Evolutionary conservation across 2,797 vertebrate genomes (phyloP).

Genomic region (Rhinoraja longicauda): DNA sequence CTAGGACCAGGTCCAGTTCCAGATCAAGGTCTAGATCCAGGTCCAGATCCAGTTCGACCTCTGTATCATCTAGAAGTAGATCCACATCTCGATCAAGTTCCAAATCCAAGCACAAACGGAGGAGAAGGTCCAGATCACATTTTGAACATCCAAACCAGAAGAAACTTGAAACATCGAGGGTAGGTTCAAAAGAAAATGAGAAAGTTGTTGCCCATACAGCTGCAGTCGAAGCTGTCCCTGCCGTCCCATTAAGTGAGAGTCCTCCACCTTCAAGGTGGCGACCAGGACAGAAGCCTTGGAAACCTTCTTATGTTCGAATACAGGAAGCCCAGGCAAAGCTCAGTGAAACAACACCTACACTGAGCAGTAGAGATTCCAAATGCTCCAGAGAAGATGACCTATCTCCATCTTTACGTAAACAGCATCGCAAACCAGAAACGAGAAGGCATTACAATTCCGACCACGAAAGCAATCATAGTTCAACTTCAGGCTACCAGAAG

Average conservation of each 20-base stretch:
- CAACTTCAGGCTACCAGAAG: conserved; percentile 51
- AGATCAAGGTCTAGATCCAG: conserved; percentile 60
- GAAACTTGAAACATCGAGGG: conserved; percentile 57
- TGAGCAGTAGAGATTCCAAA: conserved; percentile 51
- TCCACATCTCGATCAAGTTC: conserved; percentile 54
- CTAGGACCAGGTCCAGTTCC: conserved; percentile 51
- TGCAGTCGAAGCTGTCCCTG: conserved; percentile 69
- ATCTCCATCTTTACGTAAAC: conserved; percentile 50
- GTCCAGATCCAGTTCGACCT: conserved; percentile 54
- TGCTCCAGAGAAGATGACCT: conserved; percentile 50
- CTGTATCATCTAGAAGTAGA: conserved; percentile 54
- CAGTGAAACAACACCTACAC: conserved; percentile 53
- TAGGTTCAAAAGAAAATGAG: conserved; percentile 56
- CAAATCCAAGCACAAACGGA: neutral
- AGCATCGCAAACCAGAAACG: conserved; percentile 54
- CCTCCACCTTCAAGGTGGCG: conserved; percentile 96
- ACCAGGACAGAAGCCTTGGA: conserved; percentile 96
- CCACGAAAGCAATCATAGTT: conserved; percentile 53
- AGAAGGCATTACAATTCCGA: conserved; percentile 57
- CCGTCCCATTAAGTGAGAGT: conserved; percentile 89
- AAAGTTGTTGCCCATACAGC: conserved; percentile 54
- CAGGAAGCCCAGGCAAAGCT: conserved; percentile 81
- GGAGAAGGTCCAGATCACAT: conserved; percentile 53
- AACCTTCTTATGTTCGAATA: conserved; percentile 85
- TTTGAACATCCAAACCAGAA: conserved; percentile 52